Conservation (phyloP, 2,888 invertebrate species). For the Terebella lapidaria region DNA sequence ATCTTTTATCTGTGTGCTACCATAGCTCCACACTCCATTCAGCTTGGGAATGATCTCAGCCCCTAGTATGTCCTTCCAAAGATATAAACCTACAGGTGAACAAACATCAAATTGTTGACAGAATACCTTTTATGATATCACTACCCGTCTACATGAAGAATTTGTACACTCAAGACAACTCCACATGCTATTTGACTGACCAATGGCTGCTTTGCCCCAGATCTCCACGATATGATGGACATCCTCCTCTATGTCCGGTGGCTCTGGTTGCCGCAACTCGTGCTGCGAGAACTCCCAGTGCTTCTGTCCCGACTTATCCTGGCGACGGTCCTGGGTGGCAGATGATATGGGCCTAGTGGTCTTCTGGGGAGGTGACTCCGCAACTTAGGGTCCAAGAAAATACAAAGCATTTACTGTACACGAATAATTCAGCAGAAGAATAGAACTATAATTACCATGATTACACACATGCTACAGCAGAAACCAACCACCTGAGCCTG, state of each 20-base stretch:
- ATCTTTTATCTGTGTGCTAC: slow-evolving; percentile 47
- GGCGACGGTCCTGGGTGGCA: no score
- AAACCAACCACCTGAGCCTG: no score
- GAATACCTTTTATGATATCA: neutral
- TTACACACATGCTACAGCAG: no score
- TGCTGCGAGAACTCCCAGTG: neutral
- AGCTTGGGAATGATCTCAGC: slow-evolving; percentile 34
- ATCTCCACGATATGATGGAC: slow-evolving; percentile 18
- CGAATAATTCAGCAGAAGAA: no score
- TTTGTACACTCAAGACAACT: neutral
- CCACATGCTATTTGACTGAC: slow-evolving; percentile 11
- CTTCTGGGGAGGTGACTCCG: no score
- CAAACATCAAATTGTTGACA: neutral
- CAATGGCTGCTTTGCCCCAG: slow-evolving; percentile 27
- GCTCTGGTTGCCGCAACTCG: neutral
- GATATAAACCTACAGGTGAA: slow-evolving; percentile 46
- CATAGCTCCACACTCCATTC: slow-evolving; percentile 52
- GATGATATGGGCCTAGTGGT: no score
- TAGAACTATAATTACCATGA: no score
- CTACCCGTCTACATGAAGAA: neutral
- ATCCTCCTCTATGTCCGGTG: neutral
- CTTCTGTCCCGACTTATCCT: neutral
- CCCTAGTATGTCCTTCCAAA: slow-evolving; percentile 57
- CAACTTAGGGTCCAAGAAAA: no score
- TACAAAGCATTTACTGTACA: no score